Base-by-base conservation (phyloP, 2,888 invertebrate genomes). In the Lucinisca nassula region DNA sequence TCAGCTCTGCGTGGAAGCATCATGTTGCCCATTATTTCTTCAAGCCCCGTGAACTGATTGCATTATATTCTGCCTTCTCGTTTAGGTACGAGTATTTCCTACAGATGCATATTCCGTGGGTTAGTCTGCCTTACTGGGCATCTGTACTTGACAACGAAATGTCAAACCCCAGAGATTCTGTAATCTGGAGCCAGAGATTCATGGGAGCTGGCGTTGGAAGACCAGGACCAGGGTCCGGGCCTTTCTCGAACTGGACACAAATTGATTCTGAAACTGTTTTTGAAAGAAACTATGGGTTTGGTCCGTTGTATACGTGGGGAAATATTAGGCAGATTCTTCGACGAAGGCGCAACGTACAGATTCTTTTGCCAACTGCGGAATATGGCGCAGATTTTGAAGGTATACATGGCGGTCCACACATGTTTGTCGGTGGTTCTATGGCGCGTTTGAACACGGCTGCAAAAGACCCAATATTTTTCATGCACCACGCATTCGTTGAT, bases 61-160 rank as follows among this genome's bases (percentile, higher is more conserved):
- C n/a, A n/a, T n/a, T n/a, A n/a, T n/a, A n/a, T n/a, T n/a, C n/a
- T n/a, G n/a, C 45, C 45, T 24, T 79, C 2, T 72, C 27, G 67
- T 77, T n/a, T 83, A 93, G 94, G 83, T 91, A 89, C 45, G 94
- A 94, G 72, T 84, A 87, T 0, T 92, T 93, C 35, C 89, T 94
- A 3, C 86, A 90, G n/a, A 90, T 89, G 12, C 87, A 93, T 40
- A 89, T 91, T 32, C 87, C 92, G 0, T 72, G 70, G 0, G 91
- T 92, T 0, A 92, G 92, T 10, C 67, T 94, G 1, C 93, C 94
- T 0, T 94, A 90, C 84, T 93, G 93, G 93, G 93, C 92, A 72
- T 91, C 91, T 17, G 81, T 85, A 1, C 76, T 93, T 6, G 93
- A 93, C 77, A 83, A 87, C 10, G 91, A 84, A 27, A 90, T 93